Evolutionary conservation across 2,888 invertebrate species (phyloP), one percentile per base, ranked within the genome.

Genomic region (Drosophila mimetica): DNA sequence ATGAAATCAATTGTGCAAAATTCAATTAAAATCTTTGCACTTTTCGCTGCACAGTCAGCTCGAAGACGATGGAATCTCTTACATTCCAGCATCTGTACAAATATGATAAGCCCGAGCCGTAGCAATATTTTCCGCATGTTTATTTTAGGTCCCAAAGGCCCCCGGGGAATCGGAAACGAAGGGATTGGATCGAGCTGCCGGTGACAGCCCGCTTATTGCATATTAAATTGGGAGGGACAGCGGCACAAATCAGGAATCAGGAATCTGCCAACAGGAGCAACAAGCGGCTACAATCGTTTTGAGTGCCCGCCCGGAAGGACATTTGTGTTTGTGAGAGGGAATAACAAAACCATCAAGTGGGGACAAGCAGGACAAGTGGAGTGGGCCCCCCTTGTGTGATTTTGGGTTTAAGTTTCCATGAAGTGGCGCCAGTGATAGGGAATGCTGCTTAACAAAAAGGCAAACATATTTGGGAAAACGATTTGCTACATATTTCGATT

Each of bases 171-270:
- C 13, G 34, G n/a, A 30, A 41, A 28, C 20, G 63, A 41, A 34
- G 37, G 64, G 65, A 14, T 63, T 41, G 63, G 41, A 14, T 14
- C n/a, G 41, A 55, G 42, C 75, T 85, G 85, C 57, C 57, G 30
- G 41, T 85, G 82, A 87, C 88, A 83, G 88, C 66, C 75, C 77
- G 74, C 77, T 85, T 82, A 87, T 85, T 85, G 86, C 73, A 85
- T 77, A 86, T 85, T 87, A 74, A 79, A 85, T 75, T 79, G 73
- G 46, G 64, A 67, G 55, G 55, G 48, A 54, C 61, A 63, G 53
- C 71, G 72, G 34, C 50, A 22, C 30, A 52, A 46, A 46, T 46
- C 60, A 28, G 36, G 25, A 58, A 25, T 74, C 77, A 50, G 71
- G 36, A 36, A 53, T 55, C 52, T 25, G 25, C 16, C 16, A 50